Evolutionary conservation across 2,797 vertebrate species (phyloP).

Genomic region (Pyrocephalus nanus): DNA sequence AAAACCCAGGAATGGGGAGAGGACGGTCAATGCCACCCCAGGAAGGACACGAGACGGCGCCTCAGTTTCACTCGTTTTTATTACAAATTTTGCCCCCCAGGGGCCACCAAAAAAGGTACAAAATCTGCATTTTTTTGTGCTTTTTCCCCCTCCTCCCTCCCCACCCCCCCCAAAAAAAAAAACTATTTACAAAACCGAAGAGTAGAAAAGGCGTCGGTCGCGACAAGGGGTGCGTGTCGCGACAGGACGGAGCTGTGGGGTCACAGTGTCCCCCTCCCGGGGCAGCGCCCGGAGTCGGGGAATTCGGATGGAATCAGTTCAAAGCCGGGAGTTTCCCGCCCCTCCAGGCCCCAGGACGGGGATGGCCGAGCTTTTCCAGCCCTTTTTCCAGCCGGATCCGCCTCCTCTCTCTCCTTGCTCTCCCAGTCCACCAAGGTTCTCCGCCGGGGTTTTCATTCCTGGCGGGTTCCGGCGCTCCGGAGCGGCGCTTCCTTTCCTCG

Average conservation of each 20-base stretch:
- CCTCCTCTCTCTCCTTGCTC: not conserved
- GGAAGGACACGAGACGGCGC: accelerated
- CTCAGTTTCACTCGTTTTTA: not conserved
- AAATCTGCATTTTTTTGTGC: not conserved
- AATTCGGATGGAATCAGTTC: not conserved
- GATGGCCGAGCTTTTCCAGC: not conserved
- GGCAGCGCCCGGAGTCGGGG: not conserved
- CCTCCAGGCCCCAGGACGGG: not conserved
- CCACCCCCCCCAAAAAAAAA: accelerated
- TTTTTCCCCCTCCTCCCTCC: not conserved
- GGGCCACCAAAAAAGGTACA: not conserved
- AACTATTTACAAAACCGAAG: not conserved
- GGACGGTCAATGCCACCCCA: accelerated
- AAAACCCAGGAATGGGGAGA: not conserved
- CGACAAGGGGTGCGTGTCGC: accelerated
- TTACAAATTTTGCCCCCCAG: not conserved
- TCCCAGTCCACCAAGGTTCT: too few species aligned
- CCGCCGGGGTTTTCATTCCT: not conserved
- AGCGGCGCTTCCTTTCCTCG: too few species aligned
- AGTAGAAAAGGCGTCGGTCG: not conserved
- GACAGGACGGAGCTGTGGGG: not conserved
- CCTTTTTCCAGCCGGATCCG: not conserved
- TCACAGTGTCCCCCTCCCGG: not conserved
- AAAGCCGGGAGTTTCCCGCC: too few species aligned
- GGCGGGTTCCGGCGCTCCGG: accelerated